Conservation (phyloP, 2,113 vertebrate genomes). For the Nibea albiflora region DNA sequence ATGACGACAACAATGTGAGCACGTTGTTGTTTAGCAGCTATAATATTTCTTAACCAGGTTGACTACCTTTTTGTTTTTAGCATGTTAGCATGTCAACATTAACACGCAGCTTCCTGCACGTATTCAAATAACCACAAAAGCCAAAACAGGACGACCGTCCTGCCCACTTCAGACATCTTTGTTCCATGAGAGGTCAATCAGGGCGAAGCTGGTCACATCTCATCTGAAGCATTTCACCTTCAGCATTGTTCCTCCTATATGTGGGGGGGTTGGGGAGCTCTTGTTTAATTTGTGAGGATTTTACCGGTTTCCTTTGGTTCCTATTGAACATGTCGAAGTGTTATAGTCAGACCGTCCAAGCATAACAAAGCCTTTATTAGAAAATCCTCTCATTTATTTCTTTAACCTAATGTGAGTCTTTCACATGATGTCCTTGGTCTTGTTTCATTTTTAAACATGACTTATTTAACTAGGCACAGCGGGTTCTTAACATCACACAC, state of each 20-base stretch:
- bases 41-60: no score
- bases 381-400: background rate
- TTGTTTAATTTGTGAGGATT: slow-evolving; percentile 1
- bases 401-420: background rate
- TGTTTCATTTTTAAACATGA: background rate
- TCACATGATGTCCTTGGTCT: background rate
- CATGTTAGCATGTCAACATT: background rate
- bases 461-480: background rate
- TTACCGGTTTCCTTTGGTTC: background rate
- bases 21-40: no score
- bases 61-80: no score
- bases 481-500: background rate
- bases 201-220: background rate
- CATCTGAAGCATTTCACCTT: background rate
- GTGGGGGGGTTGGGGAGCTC: background rate
- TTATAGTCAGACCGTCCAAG: background rate
- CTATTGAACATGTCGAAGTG: background rate
- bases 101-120: background rate
- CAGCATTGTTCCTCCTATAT: background rate
- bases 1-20: no score
- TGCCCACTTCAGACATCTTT: background rate
- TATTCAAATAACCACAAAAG: slow-evolving; percentile 14
- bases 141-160: background rate
- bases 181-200: background rate
- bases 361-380: slow-evolving; percentile 19